Evolutionary conservation across 2,888 invertebrate species (phyloP), one percentile per base, ranked within the genome.

Genomic region (Clunio marinus): DNA sequence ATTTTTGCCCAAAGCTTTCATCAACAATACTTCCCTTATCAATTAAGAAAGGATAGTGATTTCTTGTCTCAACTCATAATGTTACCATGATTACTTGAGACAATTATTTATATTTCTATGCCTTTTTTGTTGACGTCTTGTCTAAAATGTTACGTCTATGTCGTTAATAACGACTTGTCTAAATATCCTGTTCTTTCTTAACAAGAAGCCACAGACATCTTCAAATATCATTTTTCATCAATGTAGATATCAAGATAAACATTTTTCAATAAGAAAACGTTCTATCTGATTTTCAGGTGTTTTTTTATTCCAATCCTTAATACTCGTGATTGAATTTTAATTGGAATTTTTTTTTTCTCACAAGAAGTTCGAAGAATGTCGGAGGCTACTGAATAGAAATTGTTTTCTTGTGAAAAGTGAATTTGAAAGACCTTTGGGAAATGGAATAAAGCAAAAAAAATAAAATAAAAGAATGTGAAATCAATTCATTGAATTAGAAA

Each of bases 401-500:
- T n/a, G n/a, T n/a, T n/a, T n/a, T n/a, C n/a, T 51, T 51, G 20
- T 17, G 7, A 8, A 22, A 51, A 13, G 51, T 22, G n/a, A 51
- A 51, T 2, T 3, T 51, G 51, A 51, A 51, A 57, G 27, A 15
- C 20, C 5, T 10, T 32, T 7, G 45, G 4, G 45, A 15, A 13
- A 5, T 45, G 45, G 5, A 32, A 10, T 4, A 32, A 45, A 4
- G 7, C 5, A 25, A 57, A 27, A 7, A 27, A 7, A 27, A 8
- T 13, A 20, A 57, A 20, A 57, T 27, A 27, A 20, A n/a, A n/a
- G n/a, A n/a, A n/a, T n/a, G n/a, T n/a, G 51, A 57, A 57, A 57
- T 57, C 57, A 57, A 27, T 57, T 57, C 57, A 27, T 27, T 57
- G 57, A 27, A 25, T 25, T 57, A 57, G 57, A 57, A 57, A 57